Percentiles rank a stretch among this genome's conserved stretches.
These are phyloP conservation scores for Miichthys miiuy DNA, from an alignment of 2,797 vertebrate species.

Conservation along the genomic window DNA sequence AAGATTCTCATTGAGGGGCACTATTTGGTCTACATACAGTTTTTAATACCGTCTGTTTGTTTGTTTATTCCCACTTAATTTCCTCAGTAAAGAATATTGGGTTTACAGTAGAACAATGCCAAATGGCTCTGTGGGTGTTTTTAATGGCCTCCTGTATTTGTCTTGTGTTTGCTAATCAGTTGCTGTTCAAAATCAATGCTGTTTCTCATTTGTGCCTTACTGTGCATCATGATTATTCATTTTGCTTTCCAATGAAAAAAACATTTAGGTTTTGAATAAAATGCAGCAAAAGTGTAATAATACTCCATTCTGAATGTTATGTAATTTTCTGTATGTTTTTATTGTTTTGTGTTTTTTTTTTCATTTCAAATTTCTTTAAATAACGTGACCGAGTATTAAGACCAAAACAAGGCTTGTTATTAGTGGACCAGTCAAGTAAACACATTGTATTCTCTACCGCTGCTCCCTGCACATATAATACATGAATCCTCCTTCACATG, in stretches of 20 bases:
- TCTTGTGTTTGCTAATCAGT: conserved; percentile 57
- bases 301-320: too few species aligned
- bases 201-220: conserved; percentile 25
- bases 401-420: background rate
- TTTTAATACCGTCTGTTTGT: conserved; percentile 58
- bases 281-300: background rate
- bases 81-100: conserved; percentile 48
- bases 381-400: conserved; percentile 26
- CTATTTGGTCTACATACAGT: conserved; percentile 40
- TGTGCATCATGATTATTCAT: conserved; percentile 30
- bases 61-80: conserved; percentile 62
- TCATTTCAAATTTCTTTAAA: conserved; percentile 26
- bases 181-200: conserved; percentile 58
- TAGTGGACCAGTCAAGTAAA: conserved; percentile 2
- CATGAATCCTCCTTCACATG: background rate
- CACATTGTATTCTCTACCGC: background rate
- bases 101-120: conserved; percentile 65
- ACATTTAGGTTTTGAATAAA: conserved; percentile 1
- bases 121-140: conserved; percentile 71
- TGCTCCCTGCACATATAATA: background rate
- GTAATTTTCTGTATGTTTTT: too few species aligned
- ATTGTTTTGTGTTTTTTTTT: conserved; percentile 34
- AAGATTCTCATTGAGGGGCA: conserved; percentile 28
- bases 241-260: conserved; percentile 27
- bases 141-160: conserved; percentile 65